These are phyloP conservation scores for Arvicanthis niloticus DNA, from an alignment of 2,113 vertebrate species.

Conservation along the genomic window DNA sequence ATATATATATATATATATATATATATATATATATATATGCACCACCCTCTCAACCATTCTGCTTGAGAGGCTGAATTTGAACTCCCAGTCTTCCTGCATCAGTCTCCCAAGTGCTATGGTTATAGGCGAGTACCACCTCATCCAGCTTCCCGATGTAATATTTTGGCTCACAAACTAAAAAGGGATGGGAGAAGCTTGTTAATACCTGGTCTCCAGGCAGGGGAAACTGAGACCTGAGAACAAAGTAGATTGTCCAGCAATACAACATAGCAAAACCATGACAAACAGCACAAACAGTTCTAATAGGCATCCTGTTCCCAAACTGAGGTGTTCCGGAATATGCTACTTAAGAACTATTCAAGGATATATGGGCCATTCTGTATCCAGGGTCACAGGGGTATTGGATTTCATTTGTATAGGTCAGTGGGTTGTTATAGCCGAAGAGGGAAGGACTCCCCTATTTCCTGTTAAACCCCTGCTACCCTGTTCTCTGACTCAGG, in stretches of 20 bases:
- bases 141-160: not conserved
- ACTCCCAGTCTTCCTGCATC: not conserved
- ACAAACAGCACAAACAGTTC: not conserved
- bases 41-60: not conserved
- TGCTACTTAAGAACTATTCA: not conserved
- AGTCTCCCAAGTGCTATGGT: not conserved
- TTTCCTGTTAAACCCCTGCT: not conserved
- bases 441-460: not conserved
- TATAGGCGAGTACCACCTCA: not conserved
- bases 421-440: not conserved
- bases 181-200: not conserved
- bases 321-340: not conserved
- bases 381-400: not conserved
- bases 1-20: not conserved
- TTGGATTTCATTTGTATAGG: not conserved
- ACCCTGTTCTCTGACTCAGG: not conserved
- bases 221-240: not conserved
- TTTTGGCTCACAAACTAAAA: not conserved
- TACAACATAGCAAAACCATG: accelerated
- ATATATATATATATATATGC: not conserved
- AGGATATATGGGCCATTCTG: not conserved
- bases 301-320: not conserved
- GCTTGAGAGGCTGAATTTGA: not conserved
- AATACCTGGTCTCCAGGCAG: not conserved
- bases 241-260: not conserved